Percentiles rank a stretch among this genome's conserved stretches.
phyloP scores from a whole-genome alignment of 2,113 vertebrate genomes.

The Lipotes vexillifer region DNA sequence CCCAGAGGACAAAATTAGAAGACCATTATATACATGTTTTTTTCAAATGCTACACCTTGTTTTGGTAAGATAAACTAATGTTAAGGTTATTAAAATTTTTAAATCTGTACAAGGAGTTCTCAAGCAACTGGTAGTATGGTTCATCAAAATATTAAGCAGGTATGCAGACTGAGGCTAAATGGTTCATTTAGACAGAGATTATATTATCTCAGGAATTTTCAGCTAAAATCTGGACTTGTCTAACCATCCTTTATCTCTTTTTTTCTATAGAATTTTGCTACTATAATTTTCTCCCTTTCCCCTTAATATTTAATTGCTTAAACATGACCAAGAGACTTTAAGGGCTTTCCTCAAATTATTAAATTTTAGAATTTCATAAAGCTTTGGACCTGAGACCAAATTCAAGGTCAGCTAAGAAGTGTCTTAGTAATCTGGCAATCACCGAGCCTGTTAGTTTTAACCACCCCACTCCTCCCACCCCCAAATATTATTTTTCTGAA shows the following conservation, averaged over 20 bases:
- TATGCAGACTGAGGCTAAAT: not conserved
- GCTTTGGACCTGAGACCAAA: not conserved
- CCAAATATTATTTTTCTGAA: slow-evolving; percentile 34
- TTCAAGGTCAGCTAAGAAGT: not conserved
- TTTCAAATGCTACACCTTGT: not conserved
- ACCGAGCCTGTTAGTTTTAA: not conserved
- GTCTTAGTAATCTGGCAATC: not conserved
- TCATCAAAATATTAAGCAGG: not conserved
- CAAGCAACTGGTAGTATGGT: not conserved
- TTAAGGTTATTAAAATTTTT: not conserved
- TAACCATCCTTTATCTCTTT: not conserved
- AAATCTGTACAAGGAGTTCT: not conserved
- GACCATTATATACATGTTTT: not conserved
- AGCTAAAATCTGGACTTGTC: not conserved
- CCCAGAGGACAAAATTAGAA: not conserved
- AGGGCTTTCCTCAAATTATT: slow-evolving; percentile 2
- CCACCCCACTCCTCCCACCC: not conserved
- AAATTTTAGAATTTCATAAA: not conserved
- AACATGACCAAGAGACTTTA: not conserved
- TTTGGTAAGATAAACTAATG: not conserved
- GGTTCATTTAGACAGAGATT: not conserved
- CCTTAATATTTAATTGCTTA: slow-evolving; percentile 4
- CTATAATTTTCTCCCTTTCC: not conserved
- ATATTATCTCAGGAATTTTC: not conserved
- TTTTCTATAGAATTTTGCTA: not conserved